These are phyloP conservation scores for Nyleta sp. DNA, from an alignment of 2,888 invertebrate species.

Conservation along the genomic window DNA sequence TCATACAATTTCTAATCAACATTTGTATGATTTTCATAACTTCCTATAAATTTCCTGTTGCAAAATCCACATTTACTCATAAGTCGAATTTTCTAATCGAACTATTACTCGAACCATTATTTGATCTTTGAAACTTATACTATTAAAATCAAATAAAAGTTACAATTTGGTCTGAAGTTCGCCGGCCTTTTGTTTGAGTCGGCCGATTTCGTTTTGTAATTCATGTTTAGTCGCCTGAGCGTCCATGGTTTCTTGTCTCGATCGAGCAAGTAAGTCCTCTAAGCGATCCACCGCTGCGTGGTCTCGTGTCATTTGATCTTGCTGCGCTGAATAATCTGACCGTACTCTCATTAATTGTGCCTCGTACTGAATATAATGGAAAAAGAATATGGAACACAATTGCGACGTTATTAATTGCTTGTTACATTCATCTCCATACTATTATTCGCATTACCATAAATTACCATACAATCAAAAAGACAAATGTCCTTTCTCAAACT, in stretches of 20 bases:
- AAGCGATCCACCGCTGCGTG: slow-evolving; percentile 84
- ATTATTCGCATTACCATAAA: slow-evolving; percentile 17
- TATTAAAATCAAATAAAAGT: too few species aligned
- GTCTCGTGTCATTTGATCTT: slow-evolving; percentile 82
- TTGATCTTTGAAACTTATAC: too few species aligned
- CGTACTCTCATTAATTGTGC: slow-evolving; percentile 83
- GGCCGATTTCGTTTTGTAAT: slow-evolving; percentile 85
- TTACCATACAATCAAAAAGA: slow-evolving; percentile 21
- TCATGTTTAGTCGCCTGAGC: slow-evolving; percentile 86
- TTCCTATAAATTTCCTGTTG: too few species aligned
- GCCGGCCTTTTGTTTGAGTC: slow-evolving; percentile 84
- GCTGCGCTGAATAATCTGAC: slow-evolving; percentile 81
- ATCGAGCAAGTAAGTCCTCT: slow-evolving; percentile 84
- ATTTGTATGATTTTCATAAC: too few species aligned
- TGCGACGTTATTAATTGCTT: slow-evolving; percentile 13
- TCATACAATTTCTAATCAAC: too few species aligned
- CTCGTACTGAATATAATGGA: slow-evolving; percentile 81
- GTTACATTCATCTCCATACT: not conserved
- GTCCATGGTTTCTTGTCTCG: slow-evolving; percentile 86
- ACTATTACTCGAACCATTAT: too few species aligned
- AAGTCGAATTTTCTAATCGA: too few species aligned
- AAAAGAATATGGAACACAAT: slow-evolving; percentile 19
- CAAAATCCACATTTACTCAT: too few species aligned
- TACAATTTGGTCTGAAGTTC: slow-evolving; percentile 84
- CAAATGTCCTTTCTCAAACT: not conserved